phyloP scores from a whole-genome alignment of 2,113 vertebrate genomes.

The Salvelinus namaycush region DNA sequence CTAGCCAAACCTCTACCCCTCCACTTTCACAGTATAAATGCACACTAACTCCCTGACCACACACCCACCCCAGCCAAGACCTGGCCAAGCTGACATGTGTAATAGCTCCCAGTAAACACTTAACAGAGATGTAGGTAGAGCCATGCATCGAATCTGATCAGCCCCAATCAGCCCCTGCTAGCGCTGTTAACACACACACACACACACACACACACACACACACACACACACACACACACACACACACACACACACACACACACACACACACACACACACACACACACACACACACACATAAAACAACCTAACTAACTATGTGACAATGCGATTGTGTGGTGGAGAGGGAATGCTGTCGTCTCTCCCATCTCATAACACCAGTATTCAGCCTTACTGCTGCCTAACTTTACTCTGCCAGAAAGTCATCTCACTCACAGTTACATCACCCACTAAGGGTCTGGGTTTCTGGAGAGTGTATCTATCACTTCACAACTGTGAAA shows the following conservation, averaged over 20 bases:
- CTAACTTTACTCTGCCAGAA: neutral
- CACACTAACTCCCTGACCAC: slow-evolving; percentile 2
- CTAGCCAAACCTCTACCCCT: neutral
- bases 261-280: slow-evolving; percentile 24
- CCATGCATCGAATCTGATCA: slow-evolving; percentile 48
- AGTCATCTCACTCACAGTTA: neutral
- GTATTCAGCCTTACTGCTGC: neutral
- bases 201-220: neutral
- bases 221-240: slow-evolving; percentile 12
- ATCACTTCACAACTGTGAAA: neutral
- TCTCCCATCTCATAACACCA: neutral
- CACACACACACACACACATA: slow-evolving; percentile 6
- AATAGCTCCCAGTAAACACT: slow-evolving; percentile 66
- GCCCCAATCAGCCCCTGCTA: slow-evolving; percentile 51
- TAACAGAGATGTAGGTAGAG: slow-evolving; percentile 52
- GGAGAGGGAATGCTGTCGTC: neutral
- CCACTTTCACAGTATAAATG: neutral
- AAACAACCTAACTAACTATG: neutral
- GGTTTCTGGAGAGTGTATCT: neutral
- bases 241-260: slow-evolving; percentile 21
- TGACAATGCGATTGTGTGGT: neutral
- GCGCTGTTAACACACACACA: slow-evolving; percentile 44
- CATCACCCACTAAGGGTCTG: neutral
- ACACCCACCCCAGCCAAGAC: neutral
- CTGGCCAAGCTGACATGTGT: slow-evolving; percentile 33